Base-by-base conservation (phyloP, 2,888 invertebrate genomes). In the Hemithea aestivaria region DNA sequence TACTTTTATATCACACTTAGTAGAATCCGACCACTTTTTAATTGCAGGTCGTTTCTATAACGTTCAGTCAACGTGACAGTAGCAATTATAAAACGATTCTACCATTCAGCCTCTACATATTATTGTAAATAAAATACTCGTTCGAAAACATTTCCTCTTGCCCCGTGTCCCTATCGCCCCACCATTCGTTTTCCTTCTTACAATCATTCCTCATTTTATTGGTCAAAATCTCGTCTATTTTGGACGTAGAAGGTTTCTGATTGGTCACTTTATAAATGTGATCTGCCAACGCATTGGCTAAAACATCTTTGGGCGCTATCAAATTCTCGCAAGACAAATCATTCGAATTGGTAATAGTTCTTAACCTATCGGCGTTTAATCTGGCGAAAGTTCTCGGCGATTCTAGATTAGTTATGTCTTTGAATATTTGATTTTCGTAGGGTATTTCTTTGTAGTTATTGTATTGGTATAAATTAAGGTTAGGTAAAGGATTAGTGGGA, bases 241-340 rank as follows among this genome's bases (percentile, higher is more conserved):
- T 68, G 4, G 85, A 82, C 32, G 84, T 78, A 23, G 84, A 84
- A 16, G 87, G 85, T 43, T 87, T 88, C 46, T 88, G 88, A 76
- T 87, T 87, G 51, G 88, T 88, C 33, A 88, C 87, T 76, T 87
- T 88, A 38, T 87, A 87, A 26, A 88, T 88, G 28, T 88, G 88
- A 48, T 88, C 85, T 0, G 73, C 85, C 42, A 88, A 56, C 1
- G 80, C 87, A 32, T 81, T 84, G 0, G 87, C 83, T 48, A 88
- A 47, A 0, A 87, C 80, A 9, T 82, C 77, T 56, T 85, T 84
- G 0, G 88, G 88, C 0, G 87, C 88, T 47, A 88, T 77, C 1
- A 87, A 47, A n/a, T 65, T 71, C 25, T 82, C 82, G 25, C 73
- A 71, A 2, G 73, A 58, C 6, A 85, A 43, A 26, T 85, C 82